Evolutionary conservation across 2,797 vertebrate species (phyloP).

Genomic region (Syngnathus rostellatus): DNA sequence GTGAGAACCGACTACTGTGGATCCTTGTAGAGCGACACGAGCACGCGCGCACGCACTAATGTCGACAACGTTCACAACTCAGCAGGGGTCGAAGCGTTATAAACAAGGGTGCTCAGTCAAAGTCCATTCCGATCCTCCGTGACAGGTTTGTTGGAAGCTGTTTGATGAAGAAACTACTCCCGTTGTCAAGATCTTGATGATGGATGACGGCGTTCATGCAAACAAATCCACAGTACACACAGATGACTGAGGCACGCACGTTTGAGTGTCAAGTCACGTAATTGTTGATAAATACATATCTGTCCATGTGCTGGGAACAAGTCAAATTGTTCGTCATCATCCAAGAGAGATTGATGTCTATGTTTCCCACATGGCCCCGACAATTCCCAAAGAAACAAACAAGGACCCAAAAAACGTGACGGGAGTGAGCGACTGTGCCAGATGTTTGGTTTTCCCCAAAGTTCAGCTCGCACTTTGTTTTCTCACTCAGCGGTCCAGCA

Average conservation of each 20-base stretch:
- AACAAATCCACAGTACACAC: not conserved
- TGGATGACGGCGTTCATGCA: constrained; percentile 6
- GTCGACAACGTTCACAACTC: constrained; percentile 14
- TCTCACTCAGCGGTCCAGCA: constrained; percentile 3
- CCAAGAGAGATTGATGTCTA: constrained; percentile 53
- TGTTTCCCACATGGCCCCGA: constrained; percentile 35
- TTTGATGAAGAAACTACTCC: constrained; percentile 11
- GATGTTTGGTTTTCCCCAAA: constrained; percentile 39
- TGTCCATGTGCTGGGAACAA: constrained; percentile 6
- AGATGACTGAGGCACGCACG: constrained; percentile 1
- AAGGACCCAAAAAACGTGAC: constrained; percentile 30
- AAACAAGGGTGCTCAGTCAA: constrained; percentile 13
- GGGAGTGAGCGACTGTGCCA: constrained; percentile 27
- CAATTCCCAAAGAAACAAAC: constrained; percentile 56
- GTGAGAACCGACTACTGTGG: constrained; percentile 67
- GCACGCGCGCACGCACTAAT: constrained; percentile 9
- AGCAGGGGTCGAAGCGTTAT: constrained; percentile 16
- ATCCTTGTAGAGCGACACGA: constrained; percentile 43
- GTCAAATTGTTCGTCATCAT: constrained; percentile 32
- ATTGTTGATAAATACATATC: constrained; percentile 16
- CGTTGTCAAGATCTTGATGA: constrained; percentile 21
- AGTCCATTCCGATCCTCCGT: constrained; percentile 16
- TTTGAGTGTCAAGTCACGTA: constrained; percentile 10
- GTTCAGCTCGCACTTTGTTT: constrained; percentile 6
- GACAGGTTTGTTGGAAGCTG: constrained; percentile 18